Evolutionary conservation across 2,888 invertebrate genomes (phyloP).

Genomic region (Apamea epomidion): DNA sequence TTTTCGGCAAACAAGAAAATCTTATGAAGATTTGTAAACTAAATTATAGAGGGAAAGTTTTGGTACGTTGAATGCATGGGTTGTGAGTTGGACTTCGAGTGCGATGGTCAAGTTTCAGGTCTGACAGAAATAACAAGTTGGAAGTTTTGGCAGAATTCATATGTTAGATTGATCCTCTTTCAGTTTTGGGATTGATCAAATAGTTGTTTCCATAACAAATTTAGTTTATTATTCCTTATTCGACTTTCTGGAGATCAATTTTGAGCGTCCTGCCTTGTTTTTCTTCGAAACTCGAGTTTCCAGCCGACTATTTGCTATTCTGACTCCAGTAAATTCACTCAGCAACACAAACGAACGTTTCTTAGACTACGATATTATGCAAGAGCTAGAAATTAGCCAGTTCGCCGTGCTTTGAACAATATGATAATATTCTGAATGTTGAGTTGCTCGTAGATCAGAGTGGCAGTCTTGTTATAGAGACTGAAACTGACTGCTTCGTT

Average conservation of each 20-base stretch:
- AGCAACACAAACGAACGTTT: constrained; percentile 36
- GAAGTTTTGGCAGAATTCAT: constrained; percentile 9
- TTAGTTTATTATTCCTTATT: not conserved
- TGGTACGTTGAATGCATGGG: constrained; percentile 29
- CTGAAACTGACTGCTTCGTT: constrained; percentile 60
- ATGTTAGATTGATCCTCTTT: constrained; percentile 14
- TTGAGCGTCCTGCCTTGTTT: not conserved
- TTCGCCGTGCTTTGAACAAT: constrained; percentile 42
- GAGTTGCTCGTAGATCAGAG: constrained; percentile 61
- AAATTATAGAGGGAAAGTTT: constrained; percentile 38
- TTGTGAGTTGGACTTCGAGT: constrained; percentile 25
- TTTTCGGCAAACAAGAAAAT: constrained; percentile 46
- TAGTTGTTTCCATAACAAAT: not conserved
- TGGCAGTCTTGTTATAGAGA: constrained; percentile 57
- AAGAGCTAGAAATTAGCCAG: constrained; percentile 50
- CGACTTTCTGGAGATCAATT: not conserved
- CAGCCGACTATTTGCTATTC: constrained; percentile 12
- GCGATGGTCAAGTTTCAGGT: constrained; percentile 18
- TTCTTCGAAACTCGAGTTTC: constrained; percentile 2
- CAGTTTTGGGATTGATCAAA: constrained; percentile 23
- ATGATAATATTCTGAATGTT: constrained; percentile 58
- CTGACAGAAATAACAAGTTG: constrained; percentile 16
- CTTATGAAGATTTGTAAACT: constrained; percentile 45
- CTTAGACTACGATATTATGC: constrained; percentile 42
- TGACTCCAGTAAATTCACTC: constrained; percentile 34